phyloP scores from a whole-genome alignment of 92 coral and sea anemone genomes.

The Bergia puertoricense region DNA sequence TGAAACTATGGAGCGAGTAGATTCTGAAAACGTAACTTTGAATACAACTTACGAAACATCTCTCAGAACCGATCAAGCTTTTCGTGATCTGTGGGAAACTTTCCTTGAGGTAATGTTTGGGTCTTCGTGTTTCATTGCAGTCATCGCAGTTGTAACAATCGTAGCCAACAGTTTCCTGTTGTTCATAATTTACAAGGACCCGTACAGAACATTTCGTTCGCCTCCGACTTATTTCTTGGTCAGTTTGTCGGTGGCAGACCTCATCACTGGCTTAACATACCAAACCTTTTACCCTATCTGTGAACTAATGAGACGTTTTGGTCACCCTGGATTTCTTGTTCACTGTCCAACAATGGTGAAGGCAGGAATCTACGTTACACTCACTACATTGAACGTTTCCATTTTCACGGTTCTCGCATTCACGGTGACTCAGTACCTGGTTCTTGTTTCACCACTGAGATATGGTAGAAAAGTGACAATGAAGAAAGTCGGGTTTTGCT shows the following conservation, averaged over 20 bases:
- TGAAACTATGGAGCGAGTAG: neutral
- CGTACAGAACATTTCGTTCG: neutral
- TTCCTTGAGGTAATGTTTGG: neutral
- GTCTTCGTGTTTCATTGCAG: neutral
- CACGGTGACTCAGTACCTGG: slow-evolving; percentile 7
- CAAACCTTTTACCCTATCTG: neutral
- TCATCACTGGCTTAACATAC: neutral
- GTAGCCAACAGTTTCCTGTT: neutral
- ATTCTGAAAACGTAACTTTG: neutral
- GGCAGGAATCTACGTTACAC: neutral
- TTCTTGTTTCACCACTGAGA: neutral
- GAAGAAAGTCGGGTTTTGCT: neutral
- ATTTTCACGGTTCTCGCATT: neutral
- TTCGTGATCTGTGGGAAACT: neutral
- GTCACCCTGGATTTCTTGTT: neutral
- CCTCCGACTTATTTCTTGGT: neutral
- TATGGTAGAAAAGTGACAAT: neutral
- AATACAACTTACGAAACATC: neutral
- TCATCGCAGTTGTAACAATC: neutral
- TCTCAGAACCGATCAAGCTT: neutral
- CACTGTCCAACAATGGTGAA: neutral
- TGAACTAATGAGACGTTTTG: neutral
- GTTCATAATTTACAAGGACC: slow-evolving; percentile 1
- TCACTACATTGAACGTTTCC: neutral
- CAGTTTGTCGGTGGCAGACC: slow-evolving; percentile 4